Evolutionary conservation across 2,888 invertebrate species (phyloP).

Genomic region (Rapana venosa): DNA sequence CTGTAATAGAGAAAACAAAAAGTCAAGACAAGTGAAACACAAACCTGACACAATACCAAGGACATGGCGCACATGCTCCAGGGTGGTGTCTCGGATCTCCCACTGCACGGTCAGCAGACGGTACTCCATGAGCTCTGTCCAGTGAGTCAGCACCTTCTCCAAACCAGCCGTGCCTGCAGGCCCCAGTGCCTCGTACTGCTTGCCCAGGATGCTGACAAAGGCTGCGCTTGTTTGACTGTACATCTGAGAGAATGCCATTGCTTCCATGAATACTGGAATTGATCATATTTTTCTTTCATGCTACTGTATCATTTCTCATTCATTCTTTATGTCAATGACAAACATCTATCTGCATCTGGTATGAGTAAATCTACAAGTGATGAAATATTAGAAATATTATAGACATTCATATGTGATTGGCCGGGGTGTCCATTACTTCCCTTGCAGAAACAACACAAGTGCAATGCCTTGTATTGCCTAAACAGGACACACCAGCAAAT

Average conservation of each 20-base stretch:
- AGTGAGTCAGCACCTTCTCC: background rate
- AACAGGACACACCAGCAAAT: no score
- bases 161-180: background rate
- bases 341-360: no score
- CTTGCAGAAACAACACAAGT: no score
- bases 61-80: slow-evolving; percentile 48
- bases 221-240: slow-evolving; percentile 30
- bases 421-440: no score
- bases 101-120: slow-evolving; percentile 52
- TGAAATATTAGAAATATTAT: no score
- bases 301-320: no score
- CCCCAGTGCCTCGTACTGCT: background rate
- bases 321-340: no score
- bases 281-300: no score
- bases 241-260: background rate
- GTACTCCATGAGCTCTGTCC: slow-evolving; percentile 42
- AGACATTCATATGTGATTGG: no score
- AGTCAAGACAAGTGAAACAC: background rate
- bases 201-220: slow-evolving; percentile 6
- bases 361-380: no score
- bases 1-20: background rate
- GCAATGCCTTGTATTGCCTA: no score
- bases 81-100: slow-evolving; percentile 54
- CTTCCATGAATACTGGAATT: no score
- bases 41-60: background rate